Percentiles rank a stretch among this genome's conserved stretches.
These are phyloP conservation scores for Hirtodrosophila histrioides DNA, from an alignment of 2,888 invertebrate species.

Conservation along the genomic window DNA sequence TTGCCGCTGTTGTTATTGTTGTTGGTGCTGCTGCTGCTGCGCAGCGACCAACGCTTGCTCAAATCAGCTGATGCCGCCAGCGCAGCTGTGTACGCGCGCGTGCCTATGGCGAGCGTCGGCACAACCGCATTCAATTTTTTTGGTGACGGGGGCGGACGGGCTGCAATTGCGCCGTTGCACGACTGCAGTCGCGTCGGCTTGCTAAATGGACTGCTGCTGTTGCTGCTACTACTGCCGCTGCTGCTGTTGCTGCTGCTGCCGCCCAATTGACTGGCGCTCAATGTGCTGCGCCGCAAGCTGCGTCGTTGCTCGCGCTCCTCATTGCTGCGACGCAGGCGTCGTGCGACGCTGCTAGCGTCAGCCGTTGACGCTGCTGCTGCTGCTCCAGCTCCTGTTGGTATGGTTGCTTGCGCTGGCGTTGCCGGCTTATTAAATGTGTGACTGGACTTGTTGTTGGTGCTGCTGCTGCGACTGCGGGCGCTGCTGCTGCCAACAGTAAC, in stretches of 20 bases:
- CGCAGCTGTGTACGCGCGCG: slow-evolving; percentile 66
- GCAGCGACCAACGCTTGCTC: slow-evolving; percentile 67
- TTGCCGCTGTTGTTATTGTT: slow-evolving; percentile 5
- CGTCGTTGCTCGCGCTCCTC: slow-evolving; percentile 65
- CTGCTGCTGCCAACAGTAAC: slow-evolving; percentile 1
- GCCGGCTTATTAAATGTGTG: slow-evolving; percentile 51
- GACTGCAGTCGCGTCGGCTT: slow-evolving; percentile 74
- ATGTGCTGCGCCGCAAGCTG: slow-evolving; percentile 43
- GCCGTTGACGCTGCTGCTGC: not conserved
- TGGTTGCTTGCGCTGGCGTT: slow-evolving; percentile 45
- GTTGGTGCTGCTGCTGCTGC: slow-evolving; percentile 49
- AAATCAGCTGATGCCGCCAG: slow-evolving; percentile 61
- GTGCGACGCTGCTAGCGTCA: slow-evolving; percentile 4
- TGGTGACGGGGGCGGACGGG: slow-evolving; percentile 77
- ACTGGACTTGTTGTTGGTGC: slow-evolving; percentile 54
- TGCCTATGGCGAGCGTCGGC: slow-evolving; percentile 73
- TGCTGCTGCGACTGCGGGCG: slow-evolving; percentile 9
- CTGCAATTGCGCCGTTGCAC: slow-evolving; percentile 60
- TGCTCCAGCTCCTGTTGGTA: slow-evolving; percentile 16
- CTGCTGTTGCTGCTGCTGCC: slow-evolving; percentile 14
- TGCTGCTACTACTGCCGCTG: slow-evolving; percentile 5
- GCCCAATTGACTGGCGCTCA: slow-evolving; percentile 30
- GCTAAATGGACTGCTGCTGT: slow-evolving; percentile 48
- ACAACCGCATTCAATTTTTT: slow-evolving; percentile 71
- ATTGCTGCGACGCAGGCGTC: slow-evolving; percentile 56